A percentile compares a stretch with the other conserved stretches of the same genome.
phyloP scores from a whole-genome alignment of 2,888 invertebrate species.

The Pemphredon lugubris region DNA sequence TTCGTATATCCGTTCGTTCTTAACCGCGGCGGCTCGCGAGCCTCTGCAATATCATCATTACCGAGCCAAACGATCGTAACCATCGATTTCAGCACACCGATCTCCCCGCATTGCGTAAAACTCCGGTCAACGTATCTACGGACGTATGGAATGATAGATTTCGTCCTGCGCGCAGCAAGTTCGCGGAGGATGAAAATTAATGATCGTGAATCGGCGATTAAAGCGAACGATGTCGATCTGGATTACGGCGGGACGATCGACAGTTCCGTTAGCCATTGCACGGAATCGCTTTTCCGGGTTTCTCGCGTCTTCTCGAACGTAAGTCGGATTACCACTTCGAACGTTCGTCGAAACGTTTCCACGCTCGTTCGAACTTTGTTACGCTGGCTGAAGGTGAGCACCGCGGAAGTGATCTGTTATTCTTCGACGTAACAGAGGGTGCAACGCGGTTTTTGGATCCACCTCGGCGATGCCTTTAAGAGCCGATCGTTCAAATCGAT shows the following conservation, averaged over 20 bases:
- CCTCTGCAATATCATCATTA: constrained; percentile 50
- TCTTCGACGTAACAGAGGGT: constrained; percentile 9
- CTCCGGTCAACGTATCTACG: constrained; percentile 11
- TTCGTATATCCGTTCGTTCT: constrained; percentile 17
- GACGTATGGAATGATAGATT: constrained; percentile 59
- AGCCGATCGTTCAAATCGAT: neutral
- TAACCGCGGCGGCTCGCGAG: constrained; percentile 13
- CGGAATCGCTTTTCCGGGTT: constrained; percentile 68
- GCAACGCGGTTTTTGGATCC: constrained; percentile 34
- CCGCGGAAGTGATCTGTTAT: constrained; percentile 66
- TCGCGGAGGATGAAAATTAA: constrained; percentile 67
- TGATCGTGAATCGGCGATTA: constrained; percentile 64
- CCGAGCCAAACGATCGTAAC: constrained; percentile 17
- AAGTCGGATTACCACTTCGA: constrained; percentile 55
- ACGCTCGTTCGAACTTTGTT: constrained; percentile 58
- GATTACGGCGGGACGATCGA: constrained; percentile 40
- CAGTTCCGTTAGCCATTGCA: constrained; percentile 68
- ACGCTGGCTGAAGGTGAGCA: constrained; percentile 67
- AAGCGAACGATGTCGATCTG: constrained; percentile 40
- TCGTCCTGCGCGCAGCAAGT: constrained; percentile 40
- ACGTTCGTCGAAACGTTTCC: constrained; percentile 53
- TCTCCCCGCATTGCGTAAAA: constrained; percentile 36
- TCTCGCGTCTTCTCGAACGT: constrained; percentile 58
- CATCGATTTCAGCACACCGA: neutral
- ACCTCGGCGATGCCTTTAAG: constrained; percentile 3